Percentiles rank a stretch among this genome's conserved stretches.
These are phyloP conservation scores for Aradophagus sp. DNA, from an alignment of 1,140 invertebrate genomes.

Conservation along the genomic window DNA sequence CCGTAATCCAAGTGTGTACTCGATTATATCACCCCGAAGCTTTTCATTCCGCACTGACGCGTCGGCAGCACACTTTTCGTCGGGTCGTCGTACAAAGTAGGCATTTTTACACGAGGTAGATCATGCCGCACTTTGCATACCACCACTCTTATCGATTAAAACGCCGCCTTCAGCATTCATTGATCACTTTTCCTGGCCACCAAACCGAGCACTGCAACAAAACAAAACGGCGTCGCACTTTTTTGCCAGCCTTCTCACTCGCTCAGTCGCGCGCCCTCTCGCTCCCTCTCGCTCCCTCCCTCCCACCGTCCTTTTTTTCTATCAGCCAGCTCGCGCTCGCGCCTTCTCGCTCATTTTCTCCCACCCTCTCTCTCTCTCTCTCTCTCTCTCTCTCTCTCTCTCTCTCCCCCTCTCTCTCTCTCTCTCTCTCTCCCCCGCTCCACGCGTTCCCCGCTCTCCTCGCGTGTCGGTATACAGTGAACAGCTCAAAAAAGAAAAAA, in stretches of 20 bases:
- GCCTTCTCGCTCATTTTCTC: too few relatives aligned
- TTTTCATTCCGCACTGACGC: slow-evolving; percentile 43
- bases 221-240: slow-evolving; percentile 29
- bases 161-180: slow-evolving; percentile 44
- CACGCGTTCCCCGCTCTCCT: too few relatives aligned
- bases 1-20: slow-evolving; percentile 61
- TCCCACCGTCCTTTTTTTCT: slow-evolving; percentile 1
- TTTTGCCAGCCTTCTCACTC: too few relatives aligned
- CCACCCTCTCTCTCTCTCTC: too few relatives aligned
- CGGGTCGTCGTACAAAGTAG: slow-evolving; percentile 54
- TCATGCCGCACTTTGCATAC: slow-evolving; percentile 52
- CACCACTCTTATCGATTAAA: slow-evolving; percentile 50
- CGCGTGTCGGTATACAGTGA: too few relatives aligned
- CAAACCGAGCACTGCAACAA: slow-evolving; percentile 45
- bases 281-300: neutral
- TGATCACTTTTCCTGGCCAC: slow-evolving; percentile 43
- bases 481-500: too few relatives aligned
- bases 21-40: slow-evolving; percentile 64
- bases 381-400: slow-evolving; percentile 1
- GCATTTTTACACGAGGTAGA: slow-evolving; percentile 50
- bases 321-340: neutral
- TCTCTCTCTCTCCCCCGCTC: slow-evolving; percentile 4
- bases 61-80: slow-evolving; percentile 51
- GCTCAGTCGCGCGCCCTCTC: too few relatives aligned
- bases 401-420: too few relatives aligned